Conservation (phyloP, 2,797 vertebrate genomes). For the Cyclura pinguis region DNA sequence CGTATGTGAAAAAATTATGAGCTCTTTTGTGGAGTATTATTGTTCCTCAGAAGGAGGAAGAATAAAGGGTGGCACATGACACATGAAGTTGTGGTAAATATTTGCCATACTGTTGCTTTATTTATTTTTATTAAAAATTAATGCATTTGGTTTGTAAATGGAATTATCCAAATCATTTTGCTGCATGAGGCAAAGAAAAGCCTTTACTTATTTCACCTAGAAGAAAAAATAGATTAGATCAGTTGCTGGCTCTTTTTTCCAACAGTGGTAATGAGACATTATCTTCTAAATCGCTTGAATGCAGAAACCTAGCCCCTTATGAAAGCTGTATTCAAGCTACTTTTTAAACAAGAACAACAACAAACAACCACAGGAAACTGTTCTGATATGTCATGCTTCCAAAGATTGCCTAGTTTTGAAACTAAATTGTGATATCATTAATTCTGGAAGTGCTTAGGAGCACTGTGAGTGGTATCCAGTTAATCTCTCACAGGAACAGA, state of each 20-base stretch:
- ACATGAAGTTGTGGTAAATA: background rate
- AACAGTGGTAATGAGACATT: too few species aligned
- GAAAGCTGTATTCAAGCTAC: background rate
- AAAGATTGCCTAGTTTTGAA: background rate
- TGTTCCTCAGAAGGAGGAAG: background rate
- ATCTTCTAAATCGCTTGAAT: background rate
- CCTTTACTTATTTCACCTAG: background rate
- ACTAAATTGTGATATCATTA: background rate
- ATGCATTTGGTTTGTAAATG: background rate
- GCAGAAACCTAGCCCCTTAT: background rate
- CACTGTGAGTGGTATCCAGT: background rate
- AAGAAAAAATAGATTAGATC: background rate
- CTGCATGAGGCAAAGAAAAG: background rate
- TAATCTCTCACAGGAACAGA: too few species aligned
- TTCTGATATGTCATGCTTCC: background rate
- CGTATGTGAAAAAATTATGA: conserved; percentile 8
- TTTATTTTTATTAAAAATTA: background rate
- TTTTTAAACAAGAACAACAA: background rate
- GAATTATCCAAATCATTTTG: background rate
- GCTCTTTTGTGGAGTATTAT: background rate
- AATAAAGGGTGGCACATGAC: background rate
- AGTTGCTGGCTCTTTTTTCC: background rate
- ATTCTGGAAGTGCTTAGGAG: background rate
- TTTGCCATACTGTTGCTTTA: background rate
- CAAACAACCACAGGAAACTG: background rate